Evolutionary conservation across 37 sponge, comb jelly and placozoan species (phyloP), one percentile per base, ranked within the genome.

Genomic region (Chondrosia reniformis): DNA sequence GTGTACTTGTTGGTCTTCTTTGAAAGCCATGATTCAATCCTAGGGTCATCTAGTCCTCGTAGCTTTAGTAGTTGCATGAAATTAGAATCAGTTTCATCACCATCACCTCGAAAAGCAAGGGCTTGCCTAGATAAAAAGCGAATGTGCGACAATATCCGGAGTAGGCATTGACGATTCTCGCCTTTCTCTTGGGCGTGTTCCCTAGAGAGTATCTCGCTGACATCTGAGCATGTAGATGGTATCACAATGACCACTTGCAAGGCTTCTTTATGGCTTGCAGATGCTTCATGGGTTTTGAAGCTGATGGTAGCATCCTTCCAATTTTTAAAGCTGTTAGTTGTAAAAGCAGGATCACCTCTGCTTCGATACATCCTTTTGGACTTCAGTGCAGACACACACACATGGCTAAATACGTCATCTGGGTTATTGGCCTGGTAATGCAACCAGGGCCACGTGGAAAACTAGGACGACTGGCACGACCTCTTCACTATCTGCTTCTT

Each of bases 51-150:
- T 77, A n/a, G 30, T 24, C 49, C 81, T 49, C 76, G 69, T 12
- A 80, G 65, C 49, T 80, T 81, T 49, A 85, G 46, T 24, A 83
- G 61, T 43, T 83, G 84, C 17, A 34, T 79, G 73, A 88, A 83
- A 36, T 83, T 88, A 0, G 76, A 74, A 38, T 80, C 71, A 33
- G 33, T 44, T 43, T 69, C 81, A 63, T 65, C 65, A 12, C 65
- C 76, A 43, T 64, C 37, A n/a, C 79, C 85, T 25, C 85, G 42
- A 15, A 85, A 21, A 33, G 80, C 13, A 13, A 76, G 0, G 59
- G 66, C 93, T 81, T 92, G 88, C 6, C 88, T 67, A 7, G 88
- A 79, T 4, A 88, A 78, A 84, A 85, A 88, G 46, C 83, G 32
- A 28, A 87, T 34, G 52, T 82, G 73, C 36, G 77, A 62, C 19